Evolutionary conservation across 1,140 invertebrate species (phyloP).

Genomic region (Papilio xuthus): DNA sequence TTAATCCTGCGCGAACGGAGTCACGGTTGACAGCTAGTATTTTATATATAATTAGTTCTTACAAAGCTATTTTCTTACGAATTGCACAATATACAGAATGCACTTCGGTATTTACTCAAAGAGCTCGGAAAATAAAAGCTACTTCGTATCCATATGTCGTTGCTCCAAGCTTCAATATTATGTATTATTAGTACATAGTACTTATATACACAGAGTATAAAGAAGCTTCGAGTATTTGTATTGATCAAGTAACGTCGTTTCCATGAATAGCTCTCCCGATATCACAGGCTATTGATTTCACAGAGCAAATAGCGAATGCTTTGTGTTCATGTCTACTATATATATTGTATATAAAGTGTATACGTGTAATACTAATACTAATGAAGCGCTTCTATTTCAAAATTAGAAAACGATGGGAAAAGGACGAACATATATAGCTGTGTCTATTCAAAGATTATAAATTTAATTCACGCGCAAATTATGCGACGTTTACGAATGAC

Average conservation of each 20-base stretch:
- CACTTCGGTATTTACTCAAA: not conserved
- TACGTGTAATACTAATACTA: not conserved
- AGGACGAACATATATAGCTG: not conserved
- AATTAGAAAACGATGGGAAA: not conserved
- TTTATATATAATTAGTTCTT: not conserved
- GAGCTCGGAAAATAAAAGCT: not conserved
- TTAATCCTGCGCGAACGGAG: too few species aligned
- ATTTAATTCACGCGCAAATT: not conserved
- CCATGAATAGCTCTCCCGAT: not conserved
- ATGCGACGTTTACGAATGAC: not conserved
- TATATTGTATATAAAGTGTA: not conserved
- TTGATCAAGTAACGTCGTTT: conserved; percentile 20
- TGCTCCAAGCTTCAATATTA: conserved; percentile 2
- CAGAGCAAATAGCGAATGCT: not conserved
- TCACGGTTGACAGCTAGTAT: too few species aligned
- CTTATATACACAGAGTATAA: not conserved
- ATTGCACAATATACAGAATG: conserved; percentile 20
- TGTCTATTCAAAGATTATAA: too few species aligned
- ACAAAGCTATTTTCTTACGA: not conserved
- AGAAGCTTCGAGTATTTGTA: conserved; percentile 17
- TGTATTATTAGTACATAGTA: not conserved
- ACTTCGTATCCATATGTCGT: not conserved
- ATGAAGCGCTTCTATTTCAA: not conserved
- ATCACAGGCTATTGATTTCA: conserved; percentile 10
- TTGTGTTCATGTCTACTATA: not conserved